Base-by-base conservation (phyloP, 2,797 vertebrate species). In the Danio tinwini region DNA sequence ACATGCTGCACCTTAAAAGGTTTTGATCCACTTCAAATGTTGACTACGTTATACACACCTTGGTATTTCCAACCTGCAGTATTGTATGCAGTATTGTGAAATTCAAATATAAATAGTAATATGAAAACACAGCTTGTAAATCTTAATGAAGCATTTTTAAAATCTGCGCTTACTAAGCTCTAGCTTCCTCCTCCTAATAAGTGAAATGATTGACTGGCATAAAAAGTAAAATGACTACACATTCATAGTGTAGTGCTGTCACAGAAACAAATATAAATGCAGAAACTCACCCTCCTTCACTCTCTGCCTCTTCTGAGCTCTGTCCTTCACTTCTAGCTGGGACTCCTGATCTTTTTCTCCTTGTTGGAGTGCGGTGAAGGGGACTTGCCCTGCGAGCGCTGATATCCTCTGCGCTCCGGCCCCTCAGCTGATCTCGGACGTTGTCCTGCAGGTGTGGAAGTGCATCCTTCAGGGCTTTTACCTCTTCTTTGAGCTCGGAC, bases 401-500 rank as follows among this genome's bases (percentile, higher is more conserved):
- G 5, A 64, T 65, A 13, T 90, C 87, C 5, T 85, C 58, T 56
- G 58, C 45, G 1, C 75, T 29, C 0, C 76, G 86, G 8, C 87
- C 91, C 39, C 86, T 90, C 74, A 97, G 90, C 87, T 98, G 96
- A 40, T 92, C 94, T 78, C 91, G 92, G 79, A 98, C 94, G n/a
- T 93, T 93, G 61, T 94, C 95, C 85, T 94, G 95, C 80, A 99
- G 91, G 17, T 91, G 89, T 4, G 96, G 96, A 81, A 99, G 87
- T 16, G 95, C 92, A 9, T 92, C 93, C 90, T 96, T 98, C 85
- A 99, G 62, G 2, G 93, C 93, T 78, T 85, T 92, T 87, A 99
- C 94, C 88, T 99, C 97, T 8, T 94, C 93, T 89, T 95, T 97
- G 69, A 99, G 93, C 82, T 98, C 96, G 0, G 98, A 97, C 83